These are phyloP conservation scores for Drosophila ezoana DNA, from an alignment of 2,888 invertebrate genomes.

Conservation along the genomic window DNA sequence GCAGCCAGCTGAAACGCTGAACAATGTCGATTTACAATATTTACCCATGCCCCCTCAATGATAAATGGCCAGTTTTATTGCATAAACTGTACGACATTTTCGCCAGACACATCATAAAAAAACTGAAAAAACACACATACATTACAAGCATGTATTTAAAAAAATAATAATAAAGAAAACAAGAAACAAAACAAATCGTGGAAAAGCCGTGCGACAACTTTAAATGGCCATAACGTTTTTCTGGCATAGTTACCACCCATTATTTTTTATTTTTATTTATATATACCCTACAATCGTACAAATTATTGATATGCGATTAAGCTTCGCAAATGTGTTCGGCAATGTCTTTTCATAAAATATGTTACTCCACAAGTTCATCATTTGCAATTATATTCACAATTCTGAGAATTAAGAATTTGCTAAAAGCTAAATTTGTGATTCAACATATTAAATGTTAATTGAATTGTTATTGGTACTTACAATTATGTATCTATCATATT, in stretches of 20 bases:
- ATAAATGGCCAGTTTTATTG: constrained; percentile 80
- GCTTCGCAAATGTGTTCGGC: neutral
- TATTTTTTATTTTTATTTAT: constrained; percentile 15
- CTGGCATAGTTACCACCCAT: constrained; percentile 64
- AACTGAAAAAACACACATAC: constrained; percentile 16
- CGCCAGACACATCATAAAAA: constrained; percentile 57
- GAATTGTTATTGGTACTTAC: too few species aligned
- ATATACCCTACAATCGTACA: constrained; percentile 6
- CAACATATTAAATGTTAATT: too few species aligned
- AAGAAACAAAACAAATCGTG: constrained; percentile 31
- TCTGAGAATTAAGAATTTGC: neutral
- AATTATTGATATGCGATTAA: too few species aligned
- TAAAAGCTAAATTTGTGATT: too few species aligned
- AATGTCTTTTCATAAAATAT: too few species aligned
- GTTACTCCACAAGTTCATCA: too few species aligned
- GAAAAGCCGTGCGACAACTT: constrained; percentile 69
- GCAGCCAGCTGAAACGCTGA: constrained; percentile 40
- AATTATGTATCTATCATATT: too few species aligned
- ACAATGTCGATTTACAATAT: constrained; percentile 68
- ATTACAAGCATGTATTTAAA: constrained; percentile 30
- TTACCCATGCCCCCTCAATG: constrained; percentile 58
- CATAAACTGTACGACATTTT: constrained; percentile 79
- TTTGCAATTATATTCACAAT: too few species aligned
- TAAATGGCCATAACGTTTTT: constrained; percentile 65
- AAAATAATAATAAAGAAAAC: constrained; percentile 11